phyloP scores from a whole-genome alignment of 2,113 vertebrate species.

The Prunella himalayana region DNA sequence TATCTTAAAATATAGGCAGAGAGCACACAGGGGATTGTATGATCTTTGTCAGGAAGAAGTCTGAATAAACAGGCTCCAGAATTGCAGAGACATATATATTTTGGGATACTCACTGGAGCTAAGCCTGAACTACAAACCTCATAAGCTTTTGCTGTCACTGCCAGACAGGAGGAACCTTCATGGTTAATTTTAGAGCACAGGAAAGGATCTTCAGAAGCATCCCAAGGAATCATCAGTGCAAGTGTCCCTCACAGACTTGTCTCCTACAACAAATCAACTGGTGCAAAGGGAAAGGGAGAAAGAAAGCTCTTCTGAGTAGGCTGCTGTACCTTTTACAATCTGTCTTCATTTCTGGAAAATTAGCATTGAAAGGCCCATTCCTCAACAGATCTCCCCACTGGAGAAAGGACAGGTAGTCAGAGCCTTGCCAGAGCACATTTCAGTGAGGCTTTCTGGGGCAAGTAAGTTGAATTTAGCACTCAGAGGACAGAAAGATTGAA shows the following conservation, averaged over 20 bases:
- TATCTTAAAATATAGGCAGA: not conserved
- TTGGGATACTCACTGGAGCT: not conserved
- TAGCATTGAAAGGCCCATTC: not conserved
- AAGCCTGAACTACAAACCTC: not conserved
- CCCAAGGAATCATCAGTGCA: not conserved
- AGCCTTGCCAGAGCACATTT: not conserved
- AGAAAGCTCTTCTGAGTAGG: not conserved
- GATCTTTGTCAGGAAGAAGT: not conserved
- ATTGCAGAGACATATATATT: not conserved
- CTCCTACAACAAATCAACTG: not conserved
- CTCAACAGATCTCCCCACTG: not conserved
- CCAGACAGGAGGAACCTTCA: not conserved
- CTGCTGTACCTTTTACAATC: not conserved
- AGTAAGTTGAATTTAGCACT: not conserved
- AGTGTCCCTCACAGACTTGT: not conserved
- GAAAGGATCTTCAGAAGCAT: not conserved
- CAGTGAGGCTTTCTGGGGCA: not conserved
- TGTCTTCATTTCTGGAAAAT: not conserved
- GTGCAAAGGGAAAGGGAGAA: not conserved
- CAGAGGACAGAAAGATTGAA: not conserved
- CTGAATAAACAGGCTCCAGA: slow-evolving; percentile 3
- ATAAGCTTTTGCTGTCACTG: not conserved
- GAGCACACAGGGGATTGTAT: not conserved
- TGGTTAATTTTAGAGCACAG: not conserved
- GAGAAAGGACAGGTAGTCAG: not conserved